Evolutionary conservation across 2,113 vertebrate genomes (phyloP), one percentile per base, ranked within the genome.

Genomic region (Nannospalax galili): DNA sequence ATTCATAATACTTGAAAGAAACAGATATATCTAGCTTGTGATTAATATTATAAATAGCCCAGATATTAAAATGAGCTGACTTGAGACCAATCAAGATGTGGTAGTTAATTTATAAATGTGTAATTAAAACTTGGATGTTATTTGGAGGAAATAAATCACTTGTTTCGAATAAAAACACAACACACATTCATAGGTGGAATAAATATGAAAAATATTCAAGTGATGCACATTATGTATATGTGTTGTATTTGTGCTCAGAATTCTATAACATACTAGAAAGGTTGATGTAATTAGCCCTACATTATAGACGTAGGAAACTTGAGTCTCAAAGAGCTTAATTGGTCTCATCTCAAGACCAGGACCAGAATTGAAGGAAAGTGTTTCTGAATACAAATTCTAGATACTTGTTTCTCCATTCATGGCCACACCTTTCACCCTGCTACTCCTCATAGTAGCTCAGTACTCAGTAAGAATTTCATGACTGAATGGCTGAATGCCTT

Each of bases 251-350:
- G 16, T 35, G 52, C 30, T 45, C 15, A 84, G 26, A 78, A 58
- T 8, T 14, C 10, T 24, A 12, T 11, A n/a, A 37, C 5, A 3
- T 12, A 74, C 32, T 84, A 17, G 82, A 15, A 64, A 56, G 26
- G 32, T 20, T 0, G 0, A 37, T 42, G 24, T 22, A 24, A 73
- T 81, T 40, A 24, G 1, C 3, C 9, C 28, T 8, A 0, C 17
- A 37, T 48, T 6, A 37, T 19, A n/a, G 58, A 79, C 72, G 40
- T 22, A 86, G 35, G 20, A 40, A 89, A 8, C 19, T 6, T 48
- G 60, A 56, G 9, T 16, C 16, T 62, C 32, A 42, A 58, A 62
- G 74, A 82, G 65, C 10, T 30, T 48, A 35, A 58, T 40, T 32
- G 79, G 30, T 62, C 30, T 22, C 32, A 37, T 72, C 22, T 7